Evolutionary conservation across 2,113 vertebrate genomes (phyloP).

Genomic region (Varanus komodoensis): DNA sequence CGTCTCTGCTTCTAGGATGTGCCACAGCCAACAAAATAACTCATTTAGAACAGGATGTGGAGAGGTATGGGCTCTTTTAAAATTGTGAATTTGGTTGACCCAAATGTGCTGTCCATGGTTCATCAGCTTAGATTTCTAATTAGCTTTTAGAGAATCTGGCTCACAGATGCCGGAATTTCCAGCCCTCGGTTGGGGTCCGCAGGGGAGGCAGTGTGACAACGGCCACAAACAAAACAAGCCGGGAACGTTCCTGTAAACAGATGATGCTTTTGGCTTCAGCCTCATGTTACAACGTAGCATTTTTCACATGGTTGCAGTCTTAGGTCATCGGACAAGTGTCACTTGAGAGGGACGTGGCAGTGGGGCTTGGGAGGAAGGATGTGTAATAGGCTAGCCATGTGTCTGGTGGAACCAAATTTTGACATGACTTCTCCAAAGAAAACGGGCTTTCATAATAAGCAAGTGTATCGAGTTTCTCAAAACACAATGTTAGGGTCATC

Average conservation of each 20-base stretch:
- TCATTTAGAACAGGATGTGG: background rate
- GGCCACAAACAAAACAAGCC: constrained; percentile 47
- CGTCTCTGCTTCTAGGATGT: background rate
- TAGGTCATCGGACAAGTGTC: constrained; percentile 73
- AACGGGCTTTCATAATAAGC: constrained; percentile 77
- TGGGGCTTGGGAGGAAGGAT: constrained; percentile 46
- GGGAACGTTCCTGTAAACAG: constrained; percentile 39
- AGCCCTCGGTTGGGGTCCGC: constrained; percentile 50
- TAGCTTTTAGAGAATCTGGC: constrained; percentile 48
- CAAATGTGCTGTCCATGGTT: background rate
- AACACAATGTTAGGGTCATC: constrained; percentile 81
- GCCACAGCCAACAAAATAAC: background rate
- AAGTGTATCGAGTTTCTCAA: constrained; percentile 80
- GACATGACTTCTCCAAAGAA: constrained; percentile 68
- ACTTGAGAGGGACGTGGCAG: constrained; percentile 66
- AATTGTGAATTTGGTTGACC: constrained; percentile 28
- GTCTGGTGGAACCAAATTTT: constrained; percentile 63
- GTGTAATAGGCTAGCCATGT: constrained; percentile 61
- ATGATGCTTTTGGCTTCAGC: constrained; percentile 54
- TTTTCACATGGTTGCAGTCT: constrained; percentile 68
- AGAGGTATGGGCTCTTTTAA: background rate
- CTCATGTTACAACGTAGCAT: constrained; percentile 71
- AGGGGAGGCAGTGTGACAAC: constrained; percentile 46
- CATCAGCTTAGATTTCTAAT: constrained; percentile 25
- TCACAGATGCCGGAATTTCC: constrained; percentile 32